Percentiles rank a stretch among this genome's conserved stretches.
phyloP scores from a whole-genome alignment of 2,888 invertebrate genomes.

The Ormyrus thymus region DNA sequence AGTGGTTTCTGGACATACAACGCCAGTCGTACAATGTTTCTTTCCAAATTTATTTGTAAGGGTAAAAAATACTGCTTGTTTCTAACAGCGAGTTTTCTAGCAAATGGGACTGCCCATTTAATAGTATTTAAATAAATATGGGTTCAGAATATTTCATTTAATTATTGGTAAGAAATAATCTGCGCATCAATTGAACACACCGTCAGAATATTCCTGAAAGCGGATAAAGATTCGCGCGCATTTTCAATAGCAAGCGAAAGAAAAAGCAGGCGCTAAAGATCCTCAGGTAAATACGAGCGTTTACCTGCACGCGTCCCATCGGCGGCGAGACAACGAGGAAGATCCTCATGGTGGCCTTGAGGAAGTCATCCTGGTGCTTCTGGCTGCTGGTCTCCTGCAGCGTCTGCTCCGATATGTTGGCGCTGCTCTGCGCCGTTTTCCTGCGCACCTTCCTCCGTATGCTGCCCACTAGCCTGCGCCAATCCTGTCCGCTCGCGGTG shows the following conservation, averaged over 20 bases:
- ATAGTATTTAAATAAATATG: no score
- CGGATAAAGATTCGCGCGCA: background rate
- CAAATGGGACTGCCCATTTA: no score
- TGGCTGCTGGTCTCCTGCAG: conserved; percentile 31
- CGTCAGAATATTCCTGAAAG: background rate
- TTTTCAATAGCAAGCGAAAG: background rate
- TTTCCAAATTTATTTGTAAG: no score
- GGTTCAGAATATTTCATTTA: no score
- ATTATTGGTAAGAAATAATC: no score
- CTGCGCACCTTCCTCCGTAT: conserved; percentile 72
- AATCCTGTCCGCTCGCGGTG: conserved; percentile 68
- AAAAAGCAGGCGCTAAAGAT: background rate
- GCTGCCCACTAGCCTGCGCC: conserved; percentile 74
- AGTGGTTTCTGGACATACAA: no score
- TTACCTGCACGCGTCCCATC: conserved; percentile 78
- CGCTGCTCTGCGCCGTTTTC: conserved; percentile 64
- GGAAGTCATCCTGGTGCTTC: conserved; percentile 81
- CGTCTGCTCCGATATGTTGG: conserved; percentile 62
- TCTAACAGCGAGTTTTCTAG: no score
- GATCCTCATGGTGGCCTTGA: conserved; percentile 85
- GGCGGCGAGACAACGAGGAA: conserved; percentile 85
- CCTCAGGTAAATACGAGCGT: background rate
- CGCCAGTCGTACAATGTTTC: no score
- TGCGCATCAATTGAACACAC: no score
- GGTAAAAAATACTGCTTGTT: no score